These are phyloP conservation scores for Danaus chrysippus DNA, from an alignment of 2,888 invertebrate genomes.

Conservation along the genomic window DNA sequence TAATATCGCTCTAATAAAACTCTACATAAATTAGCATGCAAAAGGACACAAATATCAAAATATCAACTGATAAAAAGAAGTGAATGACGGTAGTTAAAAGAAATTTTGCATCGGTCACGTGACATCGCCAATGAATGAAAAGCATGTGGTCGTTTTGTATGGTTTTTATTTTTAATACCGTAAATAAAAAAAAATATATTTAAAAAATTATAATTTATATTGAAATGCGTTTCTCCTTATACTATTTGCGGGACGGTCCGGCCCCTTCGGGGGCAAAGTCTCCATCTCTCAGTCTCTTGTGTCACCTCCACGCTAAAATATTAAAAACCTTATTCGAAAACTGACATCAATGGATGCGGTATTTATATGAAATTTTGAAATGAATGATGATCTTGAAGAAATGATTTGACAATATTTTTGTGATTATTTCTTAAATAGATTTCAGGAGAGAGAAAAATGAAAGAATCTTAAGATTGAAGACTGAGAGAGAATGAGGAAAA, in stretches of 20 bases:
- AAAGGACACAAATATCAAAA: conserved; percentile 55
- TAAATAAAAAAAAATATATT: conserved; percentile 45
- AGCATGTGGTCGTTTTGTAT: conserved; percentile 62
- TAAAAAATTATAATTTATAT: conserved; percentile 53
- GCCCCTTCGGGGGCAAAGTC: conserved; percentile 68
- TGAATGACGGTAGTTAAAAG: conserved; percentile 58
- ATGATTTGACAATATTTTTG: too few relatives aligned
- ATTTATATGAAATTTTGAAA: conserved; percentile 12
- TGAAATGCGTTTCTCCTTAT: conserved; percentile 56
- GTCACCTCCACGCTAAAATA: conserved; percentile 70
- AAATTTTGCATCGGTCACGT: conserved; percentile 24
- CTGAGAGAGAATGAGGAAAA: conserved; percentile 52
- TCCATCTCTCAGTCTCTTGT: conserved; percentile 72
- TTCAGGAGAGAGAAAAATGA: conserved; percentile 34
- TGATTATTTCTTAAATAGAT: not conserved
- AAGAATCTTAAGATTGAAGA: conserved; percentile 48
- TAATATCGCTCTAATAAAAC: conserved; percentile 5
- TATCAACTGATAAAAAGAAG: conserved; percentile 57
- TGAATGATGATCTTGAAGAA: conserved; percentile 17
- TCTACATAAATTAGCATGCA: conserved; percentile 64
- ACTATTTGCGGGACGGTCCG: conserved; percentile 74
- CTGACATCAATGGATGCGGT: conserved; percentile 20
- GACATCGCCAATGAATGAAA: conserved; percentile 69
- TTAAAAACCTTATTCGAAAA: conserved; percentile 43
- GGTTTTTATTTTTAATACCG: conserved; percentile 51